Evolutionary conservation across 1,140 invertebrate genomes (phyloP), one percentile per base, ranked within the genome.

Genomic region (Cydia fagiglandana): DNA sequence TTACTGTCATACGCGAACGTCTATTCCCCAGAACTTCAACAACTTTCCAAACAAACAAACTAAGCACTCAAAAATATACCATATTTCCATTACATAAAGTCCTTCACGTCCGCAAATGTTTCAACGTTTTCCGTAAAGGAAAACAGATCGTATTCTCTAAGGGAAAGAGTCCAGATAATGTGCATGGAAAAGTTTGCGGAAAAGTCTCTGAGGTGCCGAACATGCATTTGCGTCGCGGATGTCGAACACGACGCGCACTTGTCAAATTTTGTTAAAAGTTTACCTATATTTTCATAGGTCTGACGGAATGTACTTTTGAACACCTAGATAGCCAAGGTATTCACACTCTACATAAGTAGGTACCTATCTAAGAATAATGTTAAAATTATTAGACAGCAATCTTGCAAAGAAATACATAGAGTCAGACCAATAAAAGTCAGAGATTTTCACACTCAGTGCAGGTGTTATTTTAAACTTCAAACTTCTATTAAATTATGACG

Each of bases 181-280:
- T 70, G 34, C 66, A 41, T 20, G 34, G 30, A 20, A n/a, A 70
- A 41, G 34, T 70, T 17, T 41, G 66, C n/a, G n/a, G 12, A n/a
- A 10, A 70, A 70, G 30, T 70, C 66, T 41, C 66, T 12, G 15
- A 70, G 66, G 66, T 70, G 64, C n/a, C 30, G 30, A 38, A 38
- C 66, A 3, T 70, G 30, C 66, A 70, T 70, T 70, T 38, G 66
- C 30, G 64, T 41, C n/a, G 30, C 24, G n/a, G 17, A 70, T 41
- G 66, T 20, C n/a, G 3, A 68, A 4, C 4, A n/a, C 13, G 38
- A 70, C n/a, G 45, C 66, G 7, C 34, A 41, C 30, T 70, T 66
- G 64, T 17, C 66, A 38, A 38, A 70, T 70, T 38, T 70, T 70
- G 66, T 70, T 70, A 17, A 38, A 41, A 70, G 66, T 70, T 70